phyloP scores from a whole-genome alignment of 2,113 vertebrate species.

The Symphodus melops region DNA sequence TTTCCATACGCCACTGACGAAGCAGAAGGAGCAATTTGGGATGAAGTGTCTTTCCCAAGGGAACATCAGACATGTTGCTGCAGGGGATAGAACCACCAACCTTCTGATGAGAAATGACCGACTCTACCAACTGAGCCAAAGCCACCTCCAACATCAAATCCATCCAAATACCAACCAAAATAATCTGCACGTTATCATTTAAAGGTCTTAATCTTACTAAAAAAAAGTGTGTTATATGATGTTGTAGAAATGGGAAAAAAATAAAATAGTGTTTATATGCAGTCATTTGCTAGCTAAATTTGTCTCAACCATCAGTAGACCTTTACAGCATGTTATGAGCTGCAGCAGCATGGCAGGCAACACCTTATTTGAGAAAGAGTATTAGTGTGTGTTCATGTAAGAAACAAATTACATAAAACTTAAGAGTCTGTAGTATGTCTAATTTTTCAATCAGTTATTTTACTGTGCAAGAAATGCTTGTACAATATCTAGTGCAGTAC shows the following conservation, averaged over 20 bases:
- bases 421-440: background rate
- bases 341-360: constrained; percentile 3
- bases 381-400: background rate
- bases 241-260: constrained; percentile 1
- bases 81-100: too few species aligned
- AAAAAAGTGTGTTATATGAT: constrained; percentile 15
- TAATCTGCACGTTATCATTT: constrained; percentile 18
- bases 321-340: too few species aligned
- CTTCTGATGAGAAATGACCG: too few species aligned
- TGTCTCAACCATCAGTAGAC: too few species aligned
- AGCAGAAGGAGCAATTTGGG: too few species aligned
- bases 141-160: too few species aligned
- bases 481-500: background rate
- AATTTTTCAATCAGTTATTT: background rate
- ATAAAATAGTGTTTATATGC: too few species aligned
- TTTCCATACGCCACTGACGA: too few species aligned
- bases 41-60: too few species aligned
- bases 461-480: background rate
- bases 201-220: constrained; percentile 27
- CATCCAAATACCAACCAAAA: background rate
- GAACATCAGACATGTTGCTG: too few species aligned
- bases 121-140: too few species aligned
- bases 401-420: background rate
- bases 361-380: background rate
- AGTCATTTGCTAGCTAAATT: too few species aligned